Percentiles rank a stretch among this genome's conserved stretches.
Conservation (phyloP, 2,888 invertebrate genomes). For the Diabrotica balteata region DNA sequence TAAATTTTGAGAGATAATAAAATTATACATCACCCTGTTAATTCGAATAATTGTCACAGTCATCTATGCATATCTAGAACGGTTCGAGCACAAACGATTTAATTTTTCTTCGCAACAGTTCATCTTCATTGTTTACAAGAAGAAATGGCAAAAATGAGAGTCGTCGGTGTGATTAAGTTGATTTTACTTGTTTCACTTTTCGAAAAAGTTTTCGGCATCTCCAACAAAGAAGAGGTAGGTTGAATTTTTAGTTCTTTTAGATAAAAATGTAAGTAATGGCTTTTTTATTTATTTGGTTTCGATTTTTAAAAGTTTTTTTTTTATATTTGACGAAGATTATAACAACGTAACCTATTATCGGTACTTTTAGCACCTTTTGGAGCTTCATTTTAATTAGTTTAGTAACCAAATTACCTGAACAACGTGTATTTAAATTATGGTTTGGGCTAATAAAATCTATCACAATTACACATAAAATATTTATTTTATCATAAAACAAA, state of each 20-base stretch:
- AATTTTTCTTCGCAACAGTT: conserved; percentile 12
- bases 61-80: conserved; percentile 50
- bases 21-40: conserved; percentile 10
- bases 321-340: too few relatives aligned
- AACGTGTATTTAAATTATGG: too few relatives aligned
- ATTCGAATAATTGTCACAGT: conserved; percentile 28
- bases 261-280: background rate
- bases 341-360: too few relatives aligned
- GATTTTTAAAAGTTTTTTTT: background rate
- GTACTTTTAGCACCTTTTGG: too few relatives aligned
- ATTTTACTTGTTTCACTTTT: conserved; percentile 17
- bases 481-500: too few relatives aligned
- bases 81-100: conserved; percentile 43
- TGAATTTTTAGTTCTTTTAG: background rate
- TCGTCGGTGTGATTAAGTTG: conserved; percentile 11
- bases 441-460: too few relatives aligned
- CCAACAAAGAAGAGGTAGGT: conserved; percentile 24
- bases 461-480: too few relatives aligned
- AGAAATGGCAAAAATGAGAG: conserved; percentile 24
- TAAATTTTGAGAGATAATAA: conserved; percentile 12
- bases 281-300: background rate
- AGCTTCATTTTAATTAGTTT: too few relatives aligned
- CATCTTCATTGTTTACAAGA: conserved; percentile 14
- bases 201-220: conserved; percentile 16
- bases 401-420: too few relatives aligned